Base-by-base conservation (phyloP, 2,888 invertebrate genomes). In the Macrosiphum euphorbiae region DNA sequence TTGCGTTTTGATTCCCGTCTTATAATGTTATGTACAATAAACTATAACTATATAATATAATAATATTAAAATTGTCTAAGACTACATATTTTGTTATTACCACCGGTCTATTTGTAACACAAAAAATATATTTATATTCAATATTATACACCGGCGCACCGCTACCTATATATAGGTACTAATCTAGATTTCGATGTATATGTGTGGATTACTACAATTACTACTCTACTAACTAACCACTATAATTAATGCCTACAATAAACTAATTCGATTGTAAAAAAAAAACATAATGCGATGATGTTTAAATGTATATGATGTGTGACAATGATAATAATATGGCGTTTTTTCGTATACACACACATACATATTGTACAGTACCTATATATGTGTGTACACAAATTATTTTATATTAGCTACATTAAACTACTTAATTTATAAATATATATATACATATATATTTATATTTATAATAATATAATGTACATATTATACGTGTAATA, bases 291-390 rank as follows among this genome's bases (percentile, higher is more conserved):
- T 78, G 78, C 8, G 7, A 35, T 78, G 35, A 78, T 35, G 8
- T 78, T 78, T 20, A 78, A 35, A 41, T 78, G 20, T 78, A 35
- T 78, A 78, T 78, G 67, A 78, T 78, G 16, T 16, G 16, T 78
- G 78, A 78, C 20, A 78, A 78, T 67, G 67, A 67, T 78, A 78
- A 58, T 58, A 58, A 78, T 35, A 78, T 78, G 78, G 78, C 78
- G 35, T 41, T 78, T 78, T 5, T 35, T 78, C 20, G 78, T 78
- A 78, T 78, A 78, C 20, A 78, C 78, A 78, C 78, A 78, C 78
- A 78, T 35, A 41, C 78, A 24, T 35, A 35, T n/a, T 16, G 11
- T 5, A 11, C 28, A 61, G 28, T 61, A 61, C 35, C 13, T 50
- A 50, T 11, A 13, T 50, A 35, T 20, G 78, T 24, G 78, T 78